Evolutionary conservation across 2,888 invertebrate genomes (phyloP).

Genomic region (Mythimna albipuncta): DNA sequence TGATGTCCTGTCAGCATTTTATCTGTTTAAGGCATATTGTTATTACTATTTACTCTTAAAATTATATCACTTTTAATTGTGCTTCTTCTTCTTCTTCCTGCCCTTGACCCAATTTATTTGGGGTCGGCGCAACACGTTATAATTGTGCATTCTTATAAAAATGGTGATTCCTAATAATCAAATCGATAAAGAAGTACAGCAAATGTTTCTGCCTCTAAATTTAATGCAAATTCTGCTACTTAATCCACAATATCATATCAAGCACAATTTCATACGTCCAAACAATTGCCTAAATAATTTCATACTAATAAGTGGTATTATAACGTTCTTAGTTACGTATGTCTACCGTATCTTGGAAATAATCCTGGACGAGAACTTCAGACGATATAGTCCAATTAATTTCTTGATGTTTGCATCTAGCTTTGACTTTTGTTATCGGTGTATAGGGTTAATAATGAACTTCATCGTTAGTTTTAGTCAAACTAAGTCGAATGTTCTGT

Average conservation of each 20-base stretch:
- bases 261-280: conserved; percentile 45
- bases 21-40: too few relatives aligned
- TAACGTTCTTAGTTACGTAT: background rate
- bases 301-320: conserved; percentile 8
- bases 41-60: too few relatives aligned
- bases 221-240: conserved; percentile 43
- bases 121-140: too few relatives aligned
- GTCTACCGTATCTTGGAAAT: conserved; percentile 1
- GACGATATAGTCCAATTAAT: conserved; percentile 1
- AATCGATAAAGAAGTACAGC: conserved; percentile 52
- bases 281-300: conserved; percentile 31
- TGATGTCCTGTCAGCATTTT: too few relatives aligned
- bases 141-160: background rate
- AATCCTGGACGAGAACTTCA: conserved; percentile 6
- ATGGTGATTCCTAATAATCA: conserved; percentile 10
- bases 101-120: too few relatives aligned
- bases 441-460: background rate
- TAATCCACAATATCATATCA: conserved; percentile 48
- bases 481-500: conserved; percentile 2
- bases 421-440: conserved; percentile 6
- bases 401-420: conserved; percentile 12
- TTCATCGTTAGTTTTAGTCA: conserved; percentile 4
- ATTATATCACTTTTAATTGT: too few relatives aligned
- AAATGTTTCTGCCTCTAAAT: conserved; percentile 50
- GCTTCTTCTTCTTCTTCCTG: too few relatives aligned